These are phyloP conservation scores for Phrynosoma platyrhinos DNA, from an alignment of 2,113 vertebrate species.

Conservation along the genomic window DNA sequence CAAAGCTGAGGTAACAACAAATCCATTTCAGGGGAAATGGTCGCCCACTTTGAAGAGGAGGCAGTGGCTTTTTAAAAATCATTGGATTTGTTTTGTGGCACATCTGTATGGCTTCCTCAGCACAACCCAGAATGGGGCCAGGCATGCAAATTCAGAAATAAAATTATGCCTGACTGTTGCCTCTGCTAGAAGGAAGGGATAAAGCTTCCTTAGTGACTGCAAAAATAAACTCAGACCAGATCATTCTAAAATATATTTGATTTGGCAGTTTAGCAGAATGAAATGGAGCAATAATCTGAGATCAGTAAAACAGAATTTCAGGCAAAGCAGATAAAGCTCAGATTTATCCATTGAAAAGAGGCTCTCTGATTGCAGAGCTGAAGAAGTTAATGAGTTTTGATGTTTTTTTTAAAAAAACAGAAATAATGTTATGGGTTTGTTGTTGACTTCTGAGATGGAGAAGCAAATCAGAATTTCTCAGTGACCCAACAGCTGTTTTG, in stretches of 20 bases:
- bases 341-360: conserved; percentile 70
- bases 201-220: conserved; percentile 22
- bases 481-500: conserved; percentile 58
- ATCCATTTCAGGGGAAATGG: background rate
- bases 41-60: background rate
- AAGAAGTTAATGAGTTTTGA: conserved; percentile 67
- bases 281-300: conserved; percentile 70
- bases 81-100: background rate
- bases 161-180: background rate
- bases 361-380: conserved; percentile 53
- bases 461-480: conserved; percentile 24
- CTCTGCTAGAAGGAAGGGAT: conserved; percentile 6
- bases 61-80: background rate
- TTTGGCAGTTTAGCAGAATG: conserved; percentile 58
- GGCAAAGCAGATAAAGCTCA: conserved; percentile 66
- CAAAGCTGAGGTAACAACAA: background rate
- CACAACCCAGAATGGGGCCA: background rate
- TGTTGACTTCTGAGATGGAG: conserved; percentile 14
- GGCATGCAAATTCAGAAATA: background rate
- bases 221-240: conserved; percentile 57
- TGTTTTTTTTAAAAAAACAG: conserved; percentile 47
- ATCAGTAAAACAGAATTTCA: conserved; percentile 66
- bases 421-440: conserved; percentile 56
- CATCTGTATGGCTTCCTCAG: background rate
- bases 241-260: conserved; percentile 67